Conservation (phyloP, 2,113 vertebrate genomes). For the Promerops cafer region DNA sequence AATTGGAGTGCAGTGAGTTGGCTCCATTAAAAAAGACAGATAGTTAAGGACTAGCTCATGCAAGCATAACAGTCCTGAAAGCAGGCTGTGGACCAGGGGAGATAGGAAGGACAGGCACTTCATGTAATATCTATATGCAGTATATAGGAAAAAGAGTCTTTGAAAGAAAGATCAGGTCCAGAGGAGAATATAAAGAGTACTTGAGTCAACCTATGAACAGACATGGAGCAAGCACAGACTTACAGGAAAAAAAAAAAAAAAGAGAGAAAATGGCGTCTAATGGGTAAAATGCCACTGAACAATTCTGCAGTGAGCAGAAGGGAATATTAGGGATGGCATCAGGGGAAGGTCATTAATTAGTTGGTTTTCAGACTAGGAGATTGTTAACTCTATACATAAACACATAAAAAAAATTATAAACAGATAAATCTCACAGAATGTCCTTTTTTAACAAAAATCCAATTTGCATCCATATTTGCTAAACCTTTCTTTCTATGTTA, state of each 20-base stretch:
- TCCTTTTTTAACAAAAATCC: rapidly evolving
- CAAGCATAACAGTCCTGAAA: neutral
- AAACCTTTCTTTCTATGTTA: neutral
- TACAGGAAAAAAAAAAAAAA: neutral
- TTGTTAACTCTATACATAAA: neutral
- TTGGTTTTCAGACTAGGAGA: neutral
- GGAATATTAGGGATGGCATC: neutral
- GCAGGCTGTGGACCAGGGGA: neutral
- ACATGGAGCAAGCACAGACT: neutral
- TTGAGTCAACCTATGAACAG: neutral
- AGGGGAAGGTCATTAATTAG: neutral
- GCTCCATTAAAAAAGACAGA: neutral
- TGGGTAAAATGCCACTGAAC: neutral
- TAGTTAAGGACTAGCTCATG: neutral
- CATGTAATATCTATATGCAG: neutral
- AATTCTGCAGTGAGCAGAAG: neutral
- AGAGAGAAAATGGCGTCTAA: neutral
- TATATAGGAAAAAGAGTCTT: neutral
- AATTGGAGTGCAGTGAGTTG: neutral
- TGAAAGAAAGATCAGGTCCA: neutral
- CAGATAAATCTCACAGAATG: rapidly evolving
- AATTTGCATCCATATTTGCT: neutral
- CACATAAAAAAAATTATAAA: neutral
- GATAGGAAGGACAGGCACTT: neutral
- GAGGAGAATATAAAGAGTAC: neutral